These are phyloP conservation scores for Thelaira solivaga DNA, from an alignment of 2,888 invertebrate genomes.

Conservation along the genomic window DNA sequence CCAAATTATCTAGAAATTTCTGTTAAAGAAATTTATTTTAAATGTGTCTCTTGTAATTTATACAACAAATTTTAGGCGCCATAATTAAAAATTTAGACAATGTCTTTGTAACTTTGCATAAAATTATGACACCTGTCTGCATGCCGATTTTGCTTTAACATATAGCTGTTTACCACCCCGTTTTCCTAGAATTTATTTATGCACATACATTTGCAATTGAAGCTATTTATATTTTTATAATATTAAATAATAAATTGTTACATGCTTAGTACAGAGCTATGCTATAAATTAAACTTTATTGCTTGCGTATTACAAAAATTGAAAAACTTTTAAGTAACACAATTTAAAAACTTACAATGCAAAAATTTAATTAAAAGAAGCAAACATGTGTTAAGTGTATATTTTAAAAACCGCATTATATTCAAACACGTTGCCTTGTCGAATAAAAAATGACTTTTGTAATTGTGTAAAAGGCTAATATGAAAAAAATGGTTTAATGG, in stretches of 20 bases:
- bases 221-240: constrained; percentile 20
- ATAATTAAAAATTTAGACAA: constrained; percentile 50
- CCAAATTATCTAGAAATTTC: no score
- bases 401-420: constrained; percentile 40
- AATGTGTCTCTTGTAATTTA: background rate
- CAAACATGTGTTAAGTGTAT: constrained; percentile 1
- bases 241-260: constrained; percentile 40
- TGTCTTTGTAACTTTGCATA: constrained; percentile 37
- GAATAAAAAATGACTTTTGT: background rate
- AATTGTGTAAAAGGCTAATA: background rate
- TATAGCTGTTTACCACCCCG: constrained; percentile 13
- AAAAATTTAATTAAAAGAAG: constrained; percentile 47
- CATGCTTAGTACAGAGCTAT: constrained; percentile 20
- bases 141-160: background rate
- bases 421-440: constrained; percentile 27
- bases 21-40: no score
- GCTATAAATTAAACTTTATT: constrained; percentile 47
- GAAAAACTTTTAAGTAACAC: constrained; percentile 30
- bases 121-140: constrained; percentile 40
- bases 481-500: constrained; percentile 10
- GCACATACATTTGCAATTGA: constrained; percentile 36
- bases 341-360: constrained; percentile 30
- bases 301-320: background rate
- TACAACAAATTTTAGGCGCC: constrained; percentile 34
- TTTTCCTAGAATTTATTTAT: constrained; percentile 41